phyloP scores from a whole-genome alignment of 2,113 vertebrate species.

The Gopherus evgoodei region DNA sequence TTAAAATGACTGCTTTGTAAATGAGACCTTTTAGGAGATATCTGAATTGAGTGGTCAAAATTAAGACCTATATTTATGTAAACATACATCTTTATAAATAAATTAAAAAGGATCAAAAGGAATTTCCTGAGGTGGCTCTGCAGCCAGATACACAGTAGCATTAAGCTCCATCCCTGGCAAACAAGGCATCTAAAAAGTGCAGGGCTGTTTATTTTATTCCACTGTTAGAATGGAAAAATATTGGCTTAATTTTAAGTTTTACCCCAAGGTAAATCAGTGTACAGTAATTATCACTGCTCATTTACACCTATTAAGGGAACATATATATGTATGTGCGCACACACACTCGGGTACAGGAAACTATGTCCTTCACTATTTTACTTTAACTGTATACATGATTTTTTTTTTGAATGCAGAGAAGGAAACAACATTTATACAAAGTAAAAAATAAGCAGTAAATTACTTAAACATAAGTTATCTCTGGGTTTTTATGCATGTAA shows the following conservation, averaged over 20 bases:
- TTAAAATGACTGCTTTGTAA: constrained; percentile 61
- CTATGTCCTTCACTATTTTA: constrained; percentile 50
- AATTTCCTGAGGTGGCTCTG: constrained; percentile 80
- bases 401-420: constrained; percentile 53
- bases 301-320: constrained; percentile 78
- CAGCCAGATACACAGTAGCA: constrained; percentile 78
- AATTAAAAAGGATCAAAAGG: constrained; percentile 61
- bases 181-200: constrained; percentile 80
- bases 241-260: constrained; percentile 71
- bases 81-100: constrained; percentile 81
- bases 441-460: constrained; percentile 61
- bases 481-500: constrained; percentile 59
- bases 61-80: constrained; percentile 75
- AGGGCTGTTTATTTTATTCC: constrained; percentile 62
- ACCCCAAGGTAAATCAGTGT: constrained; percentile 71
- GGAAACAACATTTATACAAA: constrained; percentile 17
- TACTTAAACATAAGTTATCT: constrained; percentile 44
- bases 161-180: constrained; percentile 75
- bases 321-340: constrained; percentile 21
- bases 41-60: constrained; percentile 75
- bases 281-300: constrained; percentile 75
- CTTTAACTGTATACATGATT: constrained; percentile 58
- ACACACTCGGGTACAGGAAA: constrained; percentile 15
- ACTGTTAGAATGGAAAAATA: constrained; percentile 72
- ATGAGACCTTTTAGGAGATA: constrained; percentile 66